A percentile compares a stretch with the other conserved stretches of the same genome.
These are phyloP conservation scores for Todiramphus saurophagus DNA, from an alignment of 2,113 vertebrate genomes.

Conservation along the genomic window DNA sequence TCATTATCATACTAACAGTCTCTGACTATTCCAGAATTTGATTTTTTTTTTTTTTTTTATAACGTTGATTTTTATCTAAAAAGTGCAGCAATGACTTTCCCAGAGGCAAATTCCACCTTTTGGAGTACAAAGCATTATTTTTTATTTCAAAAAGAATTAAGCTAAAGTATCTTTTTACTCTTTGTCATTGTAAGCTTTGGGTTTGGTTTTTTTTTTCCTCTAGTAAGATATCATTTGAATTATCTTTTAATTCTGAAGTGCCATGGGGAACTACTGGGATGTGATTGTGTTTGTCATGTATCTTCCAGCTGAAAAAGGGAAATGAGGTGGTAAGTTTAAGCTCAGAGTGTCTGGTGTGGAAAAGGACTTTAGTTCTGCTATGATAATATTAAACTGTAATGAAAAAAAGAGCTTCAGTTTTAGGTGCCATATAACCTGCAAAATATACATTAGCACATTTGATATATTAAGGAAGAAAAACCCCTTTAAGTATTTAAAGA, in stretches of 20 bases:
- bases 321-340: not conserved
- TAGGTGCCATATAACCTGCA: not conserved
- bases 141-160: conserved; percentile 38
- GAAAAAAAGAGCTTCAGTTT: not conserved
- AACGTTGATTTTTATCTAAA: conserved; percentile 42
- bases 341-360: not conserved
- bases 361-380: not conserved
- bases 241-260: conserved; percentile 64
- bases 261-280: not conserved
- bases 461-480: not conserved
- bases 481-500: not conserved
- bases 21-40: not conserved
- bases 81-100: conserved; percentile 62
- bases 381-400: not conserved
- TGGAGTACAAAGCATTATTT: conserved; percentile 46
- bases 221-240: conserved; percentile 25
- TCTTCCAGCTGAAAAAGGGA: not conserved
- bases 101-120: conserved; percentile 61
- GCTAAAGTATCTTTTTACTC: conserved; percentile 32
- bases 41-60: not conserved
- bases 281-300: not conserved
- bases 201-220: not conserved
- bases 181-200: conserved; percentile 18
- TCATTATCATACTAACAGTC: conserved; percentile 26
- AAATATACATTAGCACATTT: not conserved